Conservation (phyloP, 2,888 invertebrate species). For the Zygogramma bicolorata region DNA sequence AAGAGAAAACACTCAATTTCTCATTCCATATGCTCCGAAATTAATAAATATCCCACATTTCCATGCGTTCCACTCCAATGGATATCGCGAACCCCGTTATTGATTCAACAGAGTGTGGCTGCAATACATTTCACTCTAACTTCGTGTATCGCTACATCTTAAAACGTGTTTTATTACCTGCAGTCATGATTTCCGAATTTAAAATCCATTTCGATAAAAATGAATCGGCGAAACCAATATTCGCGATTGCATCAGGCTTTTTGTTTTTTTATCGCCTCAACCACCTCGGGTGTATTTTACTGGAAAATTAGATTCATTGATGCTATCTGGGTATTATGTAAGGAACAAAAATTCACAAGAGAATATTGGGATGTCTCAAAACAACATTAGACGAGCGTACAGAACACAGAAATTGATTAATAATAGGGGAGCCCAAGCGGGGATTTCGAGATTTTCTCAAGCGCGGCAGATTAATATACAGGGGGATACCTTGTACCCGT, state of each 20-base stretch:
- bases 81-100: neutral
- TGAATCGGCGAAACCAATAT: slow-evolving; percentile 2
- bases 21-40: neutral
- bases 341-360: no score
- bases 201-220: slow-evolving; percentile 29
- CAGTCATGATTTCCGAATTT: slow-evolving; percentile 33
- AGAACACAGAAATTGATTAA: no score
- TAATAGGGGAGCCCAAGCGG: no score
- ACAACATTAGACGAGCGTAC: no score
- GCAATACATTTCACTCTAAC: neutral
- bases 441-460: no score
- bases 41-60: neutral
- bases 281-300: neutral
- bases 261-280: neutral
- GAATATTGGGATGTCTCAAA: no score
- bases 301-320: neutral
- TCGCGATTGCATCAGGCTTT: neutral
- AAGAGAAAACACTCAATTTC: no score
- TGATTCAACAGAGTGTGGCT: slow-evolving; percentile 4
- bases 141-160: slow-evolving; percentile 20
- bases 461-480: no score
- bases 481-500: no score
- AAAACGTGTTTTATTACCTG: slow-evolving; percentile 29
- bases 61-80: neutral
- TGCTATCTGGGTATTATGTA: no score